A percentile compares a stretch with the other conserved stretches of the same genome.
phyloP scores from a whole-genome alignment of 2,888 invertebrate genomes.

The Melieria crassipennis region DNA sequence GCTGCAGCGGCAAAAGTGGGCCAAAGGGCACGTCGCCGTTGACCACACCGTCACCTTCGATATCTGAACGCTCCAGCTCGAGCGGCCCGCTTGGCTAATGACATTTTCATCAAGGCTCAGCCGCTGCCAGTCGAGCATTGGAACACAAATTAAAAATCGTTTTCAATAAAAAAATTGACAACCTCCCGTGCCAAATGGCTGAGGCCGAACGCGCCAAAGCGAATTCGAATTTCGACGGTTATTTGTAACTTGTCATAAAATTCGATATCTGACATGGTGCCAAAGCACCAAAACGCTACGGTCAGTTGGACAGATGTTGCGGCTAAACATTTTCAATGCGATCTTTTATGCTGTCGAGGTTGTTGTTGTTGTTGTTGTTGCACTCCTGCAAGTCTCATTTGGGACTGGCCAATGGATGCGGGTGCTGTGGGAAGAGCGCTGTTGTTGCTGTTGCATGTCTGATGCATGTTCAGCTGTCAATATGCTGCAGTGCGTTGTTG shows the following conservation, averaged over 20 bases:
- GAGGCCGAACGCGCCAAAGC: background rate
- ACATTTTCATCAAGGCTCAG: slow-evolving; percentile 34
- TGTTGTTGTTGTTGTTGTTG: too few species aligned
- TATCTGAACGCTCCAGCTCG: slow-evolving; percentile 4
- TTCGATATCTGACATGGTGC: slow-evolving; percentile 28
- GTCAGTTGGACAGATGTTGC: background rate
- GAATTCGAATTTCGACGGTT: slow-evolving; percentile 29
- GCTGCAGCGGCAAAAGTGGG: background rate
- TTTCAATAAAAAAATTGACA: slow-evolving; percentile 29
- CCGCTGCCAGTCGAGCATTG: slow-evolving; percentile 21
- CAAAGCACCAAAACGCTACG: slow-evolving; percentile 6
- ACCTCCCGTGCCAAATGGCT: background rate
- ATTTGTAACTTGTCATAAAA: slow-evolving; percentile 35
- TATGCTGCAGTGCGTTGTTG: too few species aligned
- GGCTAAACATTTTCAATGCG: background rate
- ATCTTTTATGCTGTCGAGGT: background rate
- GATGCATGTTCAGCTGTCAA: too few species aligned
- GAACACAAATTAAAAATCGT: slow-evolving; percentile 23
- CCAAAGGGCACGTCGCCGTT: slow-evolving; percentile 24
- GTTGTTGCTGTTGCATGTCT: too few species aligned
- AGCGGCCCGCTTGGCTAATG: slow-evolving; percentile 24
- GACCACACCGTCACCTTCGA: background rate
- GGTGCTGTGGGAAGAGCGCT: background rate
- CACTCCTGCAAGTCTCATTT: too few species aligned
- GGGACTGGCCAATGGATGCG: slow-evolving; percentile 15